Base-by-base conservation (phyloP, 1,140 invertebrate species). In the Achroia grisella region DNA sequence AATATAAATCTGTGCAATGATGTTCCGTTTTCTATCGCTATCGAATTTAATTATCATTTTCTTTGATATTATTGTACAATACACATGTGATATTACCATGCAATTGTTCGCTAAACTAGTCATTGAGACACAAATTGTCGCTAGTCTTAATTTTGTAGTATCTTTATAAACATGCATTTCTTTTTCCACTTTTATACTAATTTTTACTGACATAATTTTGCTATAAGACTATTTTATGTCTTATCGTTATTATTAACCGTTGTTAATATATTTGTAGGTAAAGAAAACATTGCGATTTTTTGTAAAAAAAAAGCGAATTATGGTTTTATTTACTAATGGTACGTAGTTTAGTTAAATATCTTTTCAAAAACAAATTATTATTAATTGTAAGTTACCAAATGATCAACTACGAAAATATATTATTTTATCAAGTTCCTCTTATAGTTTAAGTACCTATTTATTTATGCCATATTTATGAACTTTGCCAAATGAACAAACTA, bases 21-120 rank as follows among this genome's bases (percentile, higher is more conserved):
- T 23, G 2, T 23, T 23, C n/a, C 6, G 2, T 23, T 23, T 23
- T 23, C 17, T 3, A 2, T 23, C 6, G 6, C 17, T 23, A 23
- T 23, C 17, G 17, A 23, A 23, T 23, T 23, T 23, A 23, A 23
- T 23, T 23, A 23, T 23, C 2, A 23, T 23, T 23, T 3, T 23
- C 17, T 2, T n/a, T n/a, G n/a, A n/a, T n/a, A n/a, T n/a, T n/a
- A n/a, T n/a, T n/a, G n/a, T n/a, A n/a, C n/a, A n/a, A n/a, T n/a
- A n/a, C 33, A 50, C 50, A 59, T 71, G 67, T 71, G 63, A 71
- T 71, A 70, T 59, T 55, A 57, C 45, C 52, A 44, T 47, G 55
- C 44, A 43, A 10, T 48, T 48, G n/a, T 48, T 51, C 15, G 45
- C 53, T 72, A 72, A 72, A 57, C 62, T 74, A 74, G 68, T 71